A percentile compares a stretch with the other conserved stretches of the same genome.
Conservation (phyloP, 2,113 vertebrate species). For the Crotalus tigris region DNA sequence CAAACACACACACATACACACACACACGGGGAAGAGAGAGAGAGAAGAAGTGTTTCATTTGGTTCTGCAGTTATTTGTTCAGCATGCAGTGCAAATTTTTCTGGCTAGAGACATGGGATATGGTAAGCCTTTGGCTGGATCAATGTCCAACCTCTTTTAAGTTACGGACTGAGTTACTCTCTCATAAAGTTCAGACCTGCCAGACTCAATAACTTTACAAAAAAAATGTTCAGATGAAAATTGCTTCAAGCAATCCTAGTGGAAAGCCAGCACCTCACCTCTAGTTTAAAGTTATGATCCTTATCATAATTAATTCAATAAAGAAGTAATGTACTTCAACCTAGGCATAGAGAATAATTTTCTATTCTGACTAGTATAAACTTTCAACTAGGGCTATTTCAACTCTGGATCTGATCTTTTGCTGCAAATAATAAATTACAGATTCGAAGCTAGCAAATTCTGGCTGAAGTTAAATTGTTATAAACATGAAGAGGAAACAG, state of each 20-base stretch:
- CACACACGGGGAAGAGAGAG: too few relatives aligned
- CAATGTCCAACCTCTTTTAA: slow-evolving; percentile 93
- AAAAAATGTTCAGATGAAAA: slow-evolving; percentile 86
- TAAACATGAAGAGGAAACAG: slow-evolving; percentile 67
- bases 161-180: slow-evolving; percentile 91
- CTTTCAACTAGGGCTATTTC: slow-evolving; percentile 88
- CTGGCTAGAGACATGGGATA: slow-evolving; percentile 84
- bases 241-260: slow-evolving; percentile 89
- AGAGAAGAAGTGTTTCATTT: slow-evolving; percentile 69
- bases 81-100: slow-evolving; percentile 97
- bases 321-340: slow-evolving; percentile 98
- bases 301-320: slow-evolving; percentile 99
- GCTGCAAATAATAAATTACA: slow-evolving; percentile 89
- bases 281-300: slow-evolving; percentile 99
- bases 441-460: slow-evolving; percentile 77
- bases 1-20: too few relatives aligned
- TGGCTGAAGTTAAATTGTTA: slow-evolving; percentile 63
- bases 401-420: slow-evolving; percentile 85
- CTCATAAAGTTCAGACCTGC: slow-evolving; percentile 98
- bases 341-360: slow-evolving; percentile 88
- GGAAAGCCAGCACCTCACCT: slow-evolving; percentile 93
- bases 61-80: slow-evolving; percentile 84
- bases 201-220: slow-evolving; percentile 96
- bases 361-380: slow-evolving; percentile 84
- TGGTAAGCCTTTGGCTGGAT: slow-evolving; percentile 84